Evolutionary conservation across 2,888 invertebrate species (phyloP).

Genomic region (Amphipoea oculea): DNA sequence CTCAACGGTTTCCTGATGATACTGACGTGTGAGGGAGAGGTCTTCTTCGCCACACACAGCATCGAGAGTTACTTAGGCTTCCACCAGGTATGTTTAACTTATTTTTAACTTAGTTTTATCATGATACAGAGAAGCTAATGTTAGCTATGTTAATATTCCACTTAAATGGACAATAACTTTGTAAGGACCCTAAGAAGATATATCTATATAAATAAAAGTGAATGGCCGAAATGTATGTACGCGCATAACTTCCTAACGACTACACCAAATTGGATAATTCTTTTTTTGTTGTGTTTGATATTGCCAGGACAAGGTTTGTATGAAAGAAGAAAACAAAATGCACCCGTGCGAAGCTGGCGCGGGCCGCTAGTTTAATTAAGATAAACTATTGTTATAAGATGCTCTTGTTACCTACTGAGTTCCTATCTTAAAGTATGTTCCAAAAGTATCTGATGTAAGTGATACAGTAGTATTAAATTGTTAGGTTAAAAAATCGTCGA

Average conservation of each 20-base stretch:
- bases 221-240: no score
- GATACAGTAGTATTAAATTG: not conserved
- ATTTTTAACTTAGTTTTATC: not conserved
- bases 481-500: not conserved
- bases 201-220: not conserved
- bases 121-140: not conserved
- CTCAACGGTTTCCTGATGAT: conserved; percentile 99
- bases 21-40: conserved; percentile 99
- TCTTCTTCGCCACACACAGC: conserved; percentile 99
- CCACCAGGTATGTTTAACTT: conserved; percentile 96
- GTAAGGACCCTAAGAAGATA: no score
- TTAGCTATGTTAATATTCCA: not conserved
- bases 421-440: not conserved
- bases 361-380: no score
- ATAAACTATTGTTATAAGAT: not conserved
- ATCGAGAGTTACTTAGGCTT: conserved; percentile 99
- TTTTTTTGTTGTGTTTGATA: no score
- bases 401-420: not conserved
- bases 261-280: no score
- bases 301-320: no score
- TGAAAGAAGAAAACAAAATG: no score
- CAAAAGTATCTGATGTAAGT: not conserved
- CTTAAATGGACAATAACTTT: not conserved
- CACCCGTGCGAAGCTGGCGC: no score
- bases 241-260: no score